These are phyloP conservation scores for Mythimna lalbum DNA, from an alignment of 2,888 invertebrate genomes.

Conservation along the genomic window DNA sequence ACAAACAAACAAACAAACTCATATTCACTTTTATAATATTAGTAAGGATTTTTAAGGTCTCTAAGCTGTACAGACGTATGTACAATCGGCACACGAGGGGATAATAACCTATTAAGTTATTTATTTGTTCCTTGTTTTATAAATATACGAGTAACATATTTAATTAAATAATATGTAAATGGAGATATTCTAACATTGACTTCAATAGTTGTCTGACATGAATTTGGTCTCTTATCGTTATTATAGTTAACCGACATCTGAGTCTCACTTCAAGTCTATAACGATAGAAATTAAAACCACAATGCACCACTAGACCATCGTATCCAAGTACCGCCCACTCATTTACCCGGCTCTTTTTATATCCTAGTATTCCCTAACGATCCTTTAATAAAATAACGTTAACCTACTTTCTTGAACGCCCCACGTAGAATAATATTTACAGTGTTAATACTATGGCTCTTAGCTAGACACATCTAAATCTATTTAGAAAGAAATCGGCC, in stretches of 20 bases:
- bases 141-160: too few relatives aligned
- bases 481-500: conserved; percentile 19
- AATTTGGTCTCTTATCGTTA: background rate
- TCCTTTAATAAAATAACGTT: conserved; percentile 55
- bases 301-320: conserved; percentile 26
- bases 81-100: too few relatives aligned
- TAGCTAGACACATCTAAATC: conserved; percentile 14
- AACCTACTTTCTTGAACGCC: conserved; percentile 47
- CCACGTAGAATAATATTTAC: conserved; percentile 50
- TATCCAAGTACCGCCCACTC: conserved; percentile 27
- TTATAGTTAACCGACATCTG: background rate
- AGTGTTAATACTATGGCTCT: conserved; percentile 38
- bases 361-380: conserved; percentile 42
- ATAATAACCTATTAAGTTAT: too few relatives aligned
- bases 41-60: too few relatives aligned
- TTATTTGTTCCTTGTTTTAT: too few relatives aligned
- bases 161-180: too few relatives aligned
- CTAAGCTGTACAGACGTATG: too few relatives aligned
- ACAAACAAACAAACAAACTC: too few relatives aligned
- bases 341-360: conserved; percentile 50
- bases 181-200: too few relatives aligned
- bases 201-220: too few relatives aligned
- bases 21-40: too few relatives aligned
- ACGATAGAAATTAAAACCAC: conserved; percentile 41
- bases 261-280: background rate